A percentile compares a stretch with the other conserved stretches of the same genome.
phyloP scores from a whole-genome alignment of 2,888 invertebrate genomes.

The Plebejus argus region DNA sequence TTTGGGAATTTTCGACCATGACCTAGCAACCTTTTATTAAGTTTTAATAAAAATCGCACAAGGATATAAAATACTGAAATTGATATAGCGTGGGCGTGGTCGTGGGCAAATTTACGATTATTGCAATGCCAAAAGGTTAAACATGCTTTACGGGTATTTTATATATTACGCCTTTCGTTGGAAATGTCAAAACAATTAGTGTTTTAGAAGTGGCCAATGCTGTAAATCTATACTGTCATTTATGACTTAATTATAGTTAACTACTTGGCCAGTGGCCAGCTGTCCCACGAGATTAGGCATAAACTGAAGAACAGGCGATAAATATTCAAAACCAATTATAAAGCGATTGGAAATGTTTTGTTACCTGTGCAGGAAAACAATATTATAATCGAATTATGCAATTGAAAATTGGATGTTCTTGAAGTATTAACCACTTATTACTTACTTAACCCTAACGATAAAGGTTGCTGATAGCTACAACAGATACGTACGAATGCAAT shows the following conservation, averaged over 20 bases:
- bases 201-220: slow-evolving; percentile 12
- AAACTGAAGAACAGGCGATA: background rate
- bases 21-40: slow-evolving; percentile 17
- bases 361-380: background rate
- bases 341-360: background rate
- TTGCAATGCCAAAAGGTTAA: slow-evolving; percentile 29
- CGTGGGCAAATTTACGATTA: slow-evolving; percentile 29
- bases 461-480: background rate
- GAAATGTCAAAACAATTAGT: slow-evolving; percentile 19
- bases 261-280: slow-evolving; percentile 9
- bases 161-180: slow-evolving; percentile 22
- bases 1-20: background rate
- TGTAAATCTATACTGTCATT: background rate
- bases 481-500: slow-evolving; percentile 12
- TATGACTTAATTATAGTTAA: background rate
- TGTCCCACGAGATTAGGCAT: background rate
- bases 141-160: slow-evolving; percentile 22
- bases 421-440: background rate
- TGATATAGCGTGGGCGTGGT: slow-evolving; percentile 28
- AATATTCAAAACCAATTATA: background rate
- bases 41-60: background rate
- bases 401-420: slow-evolving; percentile 4
- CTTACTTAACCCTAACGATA: background rate
- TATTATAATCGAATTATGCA: slow-evolving; percentile 6
- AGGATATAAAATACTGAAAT: slow-evolving; percentile 20